Evolutionary conservation across 2,888 invertebrate species (phyloP), one percentile per base, ranked within the genome.

Genomic region (Creontiades dilutus): DNA sequence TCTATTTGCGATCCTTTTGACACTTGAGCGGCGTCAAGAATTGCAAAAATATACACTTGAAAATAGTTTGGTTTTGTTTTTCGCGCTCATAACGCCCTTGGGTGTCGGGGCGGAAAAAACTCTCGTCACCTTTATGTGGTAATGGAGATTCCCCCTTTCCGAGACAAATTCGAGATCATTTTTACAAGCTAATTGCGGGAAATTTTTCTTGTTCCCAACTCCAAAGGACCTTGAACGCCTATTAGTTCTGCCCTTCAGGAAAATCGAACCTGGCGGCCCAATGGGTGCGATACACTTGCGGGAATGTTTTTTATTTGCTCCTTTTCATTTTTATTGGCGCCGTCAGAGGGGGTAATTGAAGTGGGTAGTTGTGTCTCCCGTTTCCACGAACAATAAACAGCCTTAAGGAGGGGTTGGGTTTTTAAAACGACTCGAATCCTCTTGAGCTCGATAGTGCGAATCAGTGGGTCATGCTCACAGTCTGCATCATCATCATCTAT

Each of bases 281-380:
- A 57, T 57, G 57, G 68, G 68, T 68, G 68, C 68, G 68, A 68
- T 68, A 68, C 68, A 68, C 68, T 68, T 68, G 68, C n/a, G 68
- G 68, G 68, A 68, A 68, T 68, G 23, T 23, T 68, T 68, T 37
- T 68, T 68, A 68, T 68, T 68, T 23, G 37, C 11, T 52, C 13
- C 5, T 52, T 52, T 23, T 68, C 37, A 68, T 68, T 61, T 61
- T 61, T 61, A 61, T 61, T 23, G 68, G 23, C 68, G 5, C 27
- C 3, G 68, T 23, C 27, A 0, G 23, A 11, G 19, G n/a, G 68
- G 23, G 68, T 23, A 68, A 68, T 68, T 68, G 23, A 23, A 19
- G 68, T 13, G 52, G 7, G 68, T 13, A 16, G 52, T 19, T 19
- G 68, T 13, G 68, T 68, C 68, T 23, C 9, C 68, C 7, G 68